Conservation (phyloP, 2,113 vertebrate species). For the Rhinopomastus cyanomelas region DNA sequence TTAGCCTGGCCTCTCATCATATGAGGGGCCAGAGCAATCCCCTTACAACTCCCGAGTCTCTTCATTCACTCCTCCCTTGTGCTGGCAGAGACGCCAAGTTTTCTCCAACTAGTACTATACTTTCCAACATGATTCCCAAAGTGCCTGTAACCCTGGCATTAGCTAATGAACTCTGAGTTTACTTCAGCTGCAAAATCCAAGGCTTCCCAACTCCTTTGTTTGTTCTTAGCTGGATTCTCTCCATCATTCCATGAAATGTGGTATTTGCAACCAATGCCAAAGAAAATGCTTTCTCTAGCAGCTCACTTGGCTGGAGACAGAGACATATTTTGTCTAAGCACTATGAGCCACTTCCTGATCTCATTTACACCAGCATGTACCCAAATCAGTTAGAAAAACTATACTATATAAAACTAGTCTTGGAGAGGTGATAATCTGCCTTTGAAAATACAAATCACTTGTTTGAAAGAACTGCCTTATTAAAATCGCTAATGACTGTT, state of each 20-base stretch:
- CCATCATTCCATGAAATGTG: background rate
- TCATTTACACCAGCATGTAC: conserved; percentile 11
- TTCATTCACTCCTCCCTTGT: background rate
- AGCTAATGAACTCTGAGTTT: background rate
- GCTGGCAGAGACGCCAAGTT: background rate
- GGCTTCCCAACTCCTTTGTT: background rate
- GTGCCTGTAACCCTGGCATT: background rate
- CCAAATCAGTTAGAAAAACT: background rate
- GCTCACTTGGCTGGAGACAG: conserved; percentile 23
- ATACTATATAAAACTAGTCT: background rate
- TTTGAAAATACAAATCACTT: background rate
- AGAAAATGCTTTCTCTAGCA: conserved; percentile 11
- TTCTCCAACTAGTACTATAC: background rate
- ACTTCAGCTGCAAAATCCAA: background rate
- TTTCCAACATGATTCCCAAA: background rate
- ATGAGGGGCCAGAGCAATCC: background rate
- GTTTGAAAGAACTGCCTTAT: conserved; percentile 7
- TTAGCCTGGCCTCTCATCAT: background rate
- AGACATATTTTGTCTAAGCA: conserved; percentile 2
- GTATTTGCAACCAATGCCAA: conserved; percentile 24
- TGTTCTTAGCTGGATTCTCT: conserved; percentile 4
- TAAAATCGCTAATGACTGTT: background rate
- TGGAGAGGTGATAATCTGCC: background rate
- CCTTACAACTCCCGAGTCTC: background rate
- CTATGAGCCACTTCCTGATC: conserved; percentile 39